Base-by-base conservation (phyloP, 2,888 invertebrate species). In the Sepioteuthis lessoniana region DNA sequence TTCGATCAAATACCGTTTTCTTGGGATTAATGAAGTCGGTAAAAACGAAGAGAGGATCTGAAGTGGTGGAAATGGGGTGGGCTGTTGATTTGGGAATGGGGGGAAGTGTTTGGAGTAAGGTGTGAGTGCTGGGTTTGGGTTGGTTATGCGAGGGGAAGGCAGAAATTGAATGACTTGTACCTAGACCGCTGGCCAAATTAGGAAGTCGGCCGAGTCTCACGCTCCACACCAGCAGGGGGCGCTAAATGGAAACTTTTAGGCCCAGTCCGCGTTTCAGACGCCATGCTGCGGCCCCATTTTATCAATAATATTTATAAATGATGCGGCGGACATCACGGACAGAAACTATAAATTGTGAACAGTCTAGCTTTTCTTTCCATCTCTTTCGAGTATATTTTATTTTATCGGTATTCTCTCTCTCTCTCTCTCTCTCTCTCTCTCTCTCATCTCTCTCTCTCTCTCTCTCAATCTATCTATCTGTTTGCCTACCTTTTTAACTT, bases 1-100 rank as follows among this genome's bases (percentile, higher is more conserved):
- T 76, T 76, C 76, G 76, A 76, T 76, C 76, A 76, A 76, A 76
- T 76, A 76, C 76, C 76, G n/a, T 76, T 76, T 76, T 76, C 76
- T 76, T 76, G n/a, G 76, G n/a, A 76, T 76, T 76, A 76, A 76
- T 76, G 76, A 76, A 76, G 76, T 76, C 76, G n/a, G n/a, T 76
- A 76, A 76, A 76, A 76, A 76, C 76, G 76, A 76, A 76, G 76
- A 76, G 76, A 35, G n/a, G 76, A 76, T 76, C n/a, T 76, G n/a
- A 16, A 76, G 76, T 76, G n/a, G 76, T 76, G n/a, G n/a, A 35
- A 35, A 16, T 25, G 76, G 76, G 25, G 31, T 10, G n/a, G 10
- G 55, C 21, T 19, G 55, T 55, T 28, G 21, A 55, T 21, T 76
- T 76, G 76, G 31, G 31, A 13, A n/a, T 28, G 76, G 76, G 76